These are phyloP conservation scores for Cheilosia variabilis DNA, from an alignment of 2,888 invertebrate genomes.

Conservation along the genomic window DNA sequence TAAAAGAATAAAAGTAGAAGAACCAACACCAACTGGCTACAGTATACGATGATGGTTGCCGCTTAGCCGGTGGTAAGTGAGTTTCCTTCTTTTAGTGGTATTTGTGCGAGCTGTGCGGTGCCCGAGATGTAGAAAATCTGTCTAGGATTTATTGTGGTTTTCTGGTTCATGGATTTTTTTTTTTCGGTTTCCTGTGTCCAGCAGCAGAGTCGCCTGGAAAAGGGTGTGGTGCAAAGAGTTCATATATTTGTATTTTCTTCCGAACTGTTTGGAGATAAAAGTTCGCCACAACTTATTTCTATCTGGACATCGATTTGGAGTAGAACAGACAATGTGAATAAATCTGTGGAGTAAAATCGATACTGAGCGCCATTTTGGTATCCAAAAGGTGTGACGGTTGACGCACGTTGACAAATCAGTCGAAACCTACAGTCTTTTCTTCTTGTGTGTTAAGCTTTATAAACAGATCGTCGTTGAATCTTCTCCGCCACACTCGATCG, in stretches of 20 bases:
- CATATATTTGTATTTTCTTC: not conserved
- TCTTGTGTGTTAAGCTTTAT: too few species aligned
- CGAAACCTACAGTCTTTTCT: too few species aligned
- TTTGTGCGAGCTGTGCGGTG: constrained; percentile 44
- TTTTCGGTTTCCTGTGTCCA: constrained; percentile 3
- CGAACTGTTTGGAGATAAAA: not conserved
- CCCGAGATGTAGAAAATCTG: constrained; percentile 39
- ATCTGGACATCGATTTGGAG: not conserved
- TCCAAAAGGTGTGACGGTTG: too few species aligned
- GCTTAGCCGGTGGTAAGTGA: constrained; percentile 24
- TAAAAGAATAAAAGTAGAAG: not conserved
- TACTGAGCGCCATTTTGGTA: too few species aligned
- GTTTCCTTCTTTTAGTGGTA: constrained; percentile 15
- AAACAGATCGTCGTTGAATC: too few species aligned
- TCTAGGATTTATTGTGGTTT: constrained; percentile 53
- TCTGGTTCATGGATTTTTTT: constrained; percentile 10
- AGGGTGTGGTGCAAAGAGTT: constrained; percentile 35
- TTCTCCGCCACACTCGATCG: too few species aligned
- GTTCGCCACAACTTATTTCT: not conserved
- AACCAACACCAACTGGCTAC: constrained; percentile 33
- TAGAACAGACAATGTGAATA: not conserved
- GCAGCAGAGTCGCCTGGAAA: constrained; percentile 4
- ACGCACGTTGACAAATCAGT: too few species aligned
- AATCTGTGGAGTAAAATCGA: not conserved
- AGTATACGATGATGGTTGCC: constrained; percentile 24